Evolutionary conservation across 92 coral and sea anemone genomes (phyloP), one percentile per base, ranked within the genome.

Genomic region (Phenganax marumi): DNA sequence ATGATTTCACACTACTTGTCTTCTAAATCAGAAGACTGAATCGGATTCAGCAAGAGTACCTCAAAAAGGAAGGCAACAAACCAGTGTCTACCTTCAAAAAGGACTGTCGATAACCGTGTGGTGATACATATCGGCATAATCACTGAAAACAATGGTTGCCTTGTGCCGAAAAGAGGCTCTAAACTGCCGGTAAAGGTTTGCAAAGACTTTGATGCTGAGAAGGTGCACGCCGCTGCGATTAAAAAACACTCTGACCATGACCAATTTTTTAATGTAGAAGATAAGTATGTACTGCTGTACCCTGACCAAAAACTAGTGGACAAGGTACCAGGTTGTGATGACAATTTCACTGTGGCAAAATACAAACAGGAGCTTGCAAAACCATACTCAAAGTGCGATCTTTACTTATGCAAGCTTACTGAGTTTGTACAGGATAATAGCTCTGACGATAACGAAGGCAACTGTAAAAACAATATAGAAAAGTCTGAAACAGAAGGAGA

Each of bases 301-400:
- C 89, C 89, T 64, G 89, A 81, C 81, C 89, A 70, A 57, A 86
- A 86, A 70, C 47, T 50, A 43, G 81, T 86, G 9, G 72, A 19
- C 39, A 80, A 86, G 70, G 75, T 86, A 81, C 89, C 86, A 21
- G 81, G 81, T 66, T 68, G 86, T 80, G 24, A 79, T 25, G 73
- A 68, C 21, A 26, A 86, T 61, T 86, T 86, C 74, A 13, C 85
- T 54, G 81, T 85, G 0, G 77, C 75, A 22, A 49, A 50, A 80
- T 80, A 85, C 72, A 85, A 85, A 52, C 84, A 80, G 64, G 89
- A 33, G 43, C 43, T 33, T 33, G 43, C 43, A 33, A 33, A 33
- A 33, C 43, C 5, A 33, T 33, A 33, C 43, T 33, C 43, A 33
- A 33, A 33, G 5, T 33, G 43, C 5, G 43, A 33, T 33, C 43